Evolutionary conservation across 35 echinoderm and acorn worm genomes (phyloP).

Genomic region (Apostichopus californicus): DNA sequence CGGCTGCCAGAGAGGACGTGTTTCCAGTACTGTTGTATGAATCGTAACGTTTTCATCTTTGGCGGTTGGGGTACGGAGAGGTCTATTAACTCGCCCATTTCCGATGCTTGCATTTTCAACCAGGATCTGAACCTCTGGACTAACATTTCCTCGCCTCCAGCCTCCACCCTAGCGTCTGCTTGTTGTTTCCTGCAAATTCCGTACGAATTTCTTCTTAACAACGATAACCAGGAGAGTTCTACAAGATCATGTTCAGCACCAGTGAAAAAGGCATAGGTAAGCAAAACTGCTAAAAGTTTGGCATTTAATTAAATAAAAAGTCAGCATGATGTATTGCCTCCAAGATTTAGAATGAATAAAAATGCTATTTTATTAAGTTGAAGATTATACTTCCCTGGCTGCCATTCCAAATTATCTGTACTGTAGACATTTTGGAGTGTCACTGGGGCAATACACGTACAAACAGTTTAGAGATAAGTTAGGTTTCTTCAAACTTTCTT

Average conservation of each 20-base stretch:
- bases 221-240: conserved; percentile 6
- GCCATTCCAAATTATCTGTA: too few species aligned
- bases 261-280: conserved; percentile 39
- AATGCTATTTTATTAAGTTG: too few species aligned
- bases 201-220: conserved; percentile 89
- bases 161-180: conserved; percentile 91
- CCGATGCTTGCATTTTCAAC: conserved; percentile 96
- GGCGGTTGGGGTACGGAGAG: conserved; percentile 82
- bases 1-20: conserved; percentile 86
- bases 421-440: too few species aligned
- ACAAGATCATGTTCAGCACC: conserved; percentile 1
- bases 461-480: too few species aligned
- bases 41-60: conserved; percentile 92
- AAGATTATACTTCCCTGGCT: too few species aligned
- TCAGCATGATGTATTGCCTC: not conserved
- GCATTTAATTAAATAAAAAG: not conserved
- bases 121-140: conserved; percentile 88
- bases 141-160: conserved; percentile 90
- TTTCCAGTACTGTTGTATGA: conserved; percentile 91
- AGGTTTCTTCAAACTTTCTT: too few species aligned
- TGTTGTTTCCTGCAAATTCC: conserved; percentile 96
- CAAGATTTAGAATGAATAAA: too few species aligned
- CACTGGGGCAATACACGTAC: too few species aligned
- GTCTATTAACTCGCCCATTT: conserved; percentile 66
- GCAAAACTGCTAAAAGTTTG: not conserved